phyloP scores from a whole-genome alignment of 2,797 vertebrate genomes.

The Lithobates sylvaticus region DNA sequence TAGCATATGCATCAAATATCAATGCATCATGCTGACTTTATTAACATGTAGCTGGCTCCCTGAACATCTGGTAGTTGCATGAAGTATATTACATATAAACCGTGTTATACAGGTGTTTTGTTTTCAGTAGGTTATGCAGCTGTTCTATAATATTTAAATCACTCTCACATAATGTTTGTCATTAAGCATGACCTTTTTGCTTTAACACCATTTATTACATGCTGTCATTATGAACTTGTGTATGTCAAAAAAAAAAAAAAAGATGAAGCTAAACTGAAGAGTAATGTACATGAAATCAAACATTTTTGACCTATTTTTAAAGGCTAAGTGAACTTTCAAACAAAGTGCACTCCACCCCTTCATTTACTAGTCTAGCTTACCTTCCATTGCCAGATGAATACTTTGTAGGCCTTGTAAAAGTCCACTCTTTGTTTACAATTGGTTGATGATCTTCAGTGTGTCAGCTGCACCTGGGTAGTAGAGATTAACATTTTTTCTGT shows the following conservation, averaged over 20 bases:
- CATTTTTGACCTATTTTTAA: too few species aligned
- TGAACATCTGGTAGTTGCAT: conserved; percentile 33
- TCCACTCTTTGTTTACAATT: too few species aligned
- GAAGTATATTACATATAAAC: conserved; percentile 16
- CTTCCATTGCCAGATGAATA: too few species aligned
- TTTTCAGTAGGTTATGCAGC: background rate
- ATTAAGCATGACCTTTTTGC: background rate
- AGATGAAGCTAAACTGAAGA: background rate
- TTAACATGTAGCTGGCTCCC: conserved; percentile 43
- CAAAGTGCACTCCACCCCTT: too few species aligned
- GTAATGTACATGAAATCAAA: background rate
- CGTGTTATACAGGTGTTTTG: background rate
- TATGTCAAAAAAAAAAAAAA: background rate
- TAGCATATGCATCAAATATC: conserved; percentile 43
- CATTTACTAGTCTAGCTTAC: too few species aligned
- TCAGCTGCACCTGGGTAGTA: too few species aligned
- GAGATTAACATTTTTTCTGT: too few species aligned
- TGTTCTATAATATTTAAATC: background rate
- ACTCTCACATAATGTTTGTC: background rate
- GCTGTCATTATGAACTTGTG: background rate
- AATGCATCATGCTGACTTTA: conserved; percentile 39
- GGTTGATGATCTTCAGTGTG: too few species aligned
- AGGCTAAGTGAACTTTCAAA: too few species aligned
- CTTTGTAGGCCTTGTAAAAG: too few species aligned
- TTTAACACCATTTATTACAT: background rate